A percentile compares a stretch with the other conserved stretches of the same genome.
phyloP scores from a whole-genome alignment of 2,888 invertebrate species.

The Meloe dianella region DNA sequence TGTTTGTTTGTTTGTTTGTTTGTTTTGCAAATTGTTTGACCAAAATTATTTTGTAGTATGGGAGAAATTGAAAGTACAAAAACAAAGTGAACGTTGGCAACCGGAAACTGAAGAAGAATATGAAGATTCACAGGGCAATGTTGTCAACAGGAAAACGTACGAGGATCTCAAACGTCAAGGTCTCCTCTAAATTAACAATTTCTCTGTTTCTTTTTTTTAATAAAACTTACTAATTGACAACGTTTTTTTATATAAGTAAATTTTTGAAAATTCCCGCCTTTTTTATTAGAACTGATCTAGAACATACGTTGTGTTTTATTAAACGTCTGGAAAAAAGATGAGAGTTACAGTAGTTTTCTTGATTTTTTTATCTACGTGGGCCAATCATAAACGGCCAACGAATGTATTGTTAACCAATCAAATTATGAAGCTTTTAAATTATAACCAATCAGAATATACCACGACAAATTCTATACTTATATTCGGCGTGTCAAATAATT shows the following conservation, averaged over 20 bases:
- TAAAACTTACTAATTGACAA: not conserved
- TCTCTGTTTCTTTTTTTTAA: constrained; percentile 2
- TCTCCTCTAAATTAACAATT: constrained; percentile 70
- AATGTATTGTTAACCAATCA: constrained; percentile 61
- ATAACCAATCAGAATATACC: constrained; percentile 63
- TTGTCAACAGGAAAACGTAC: constrained; percentile 96
- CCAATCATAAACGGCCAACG: constrained; percentile 70
- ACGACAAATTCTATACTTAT: constrained; percentile 60
- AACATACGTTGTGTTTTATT: constrained; percentile 22
- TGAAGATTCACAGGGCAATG: constrained; percentile 98
- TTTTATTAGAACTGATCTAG: constrained; percentile 1
- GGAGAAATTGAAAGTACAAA: constrained; percentile 96
- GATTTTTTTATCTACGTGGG: constrained; percentile 67
- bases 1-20: too few relatives aligned
- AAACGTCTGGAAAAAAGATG: not conserved
- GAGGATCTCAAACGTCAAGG: constrained; percentile 99
- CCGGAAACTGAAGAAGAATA: constrained; percentile 98
- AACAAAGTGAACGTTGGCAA: constrained; percentile 94
- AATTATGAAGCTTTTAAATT: constrained; percentile 53
- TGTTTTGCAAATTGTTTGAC: constrained; percentile 16
- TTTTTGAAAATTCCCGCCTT: constrained; percentile 18
- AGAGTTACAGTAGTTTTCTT: constrained; percentile 10
- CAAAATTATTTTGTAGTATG: constrained; percentile 71
- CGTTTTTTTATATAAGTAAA: too few relatives aligned
- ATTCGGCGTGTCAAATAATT: constrained; percentile 46